Evolutionary conservation across 2,797 vertebrate genomes (phyloP).

Genomic region (Darevskia mixta): DNA sequence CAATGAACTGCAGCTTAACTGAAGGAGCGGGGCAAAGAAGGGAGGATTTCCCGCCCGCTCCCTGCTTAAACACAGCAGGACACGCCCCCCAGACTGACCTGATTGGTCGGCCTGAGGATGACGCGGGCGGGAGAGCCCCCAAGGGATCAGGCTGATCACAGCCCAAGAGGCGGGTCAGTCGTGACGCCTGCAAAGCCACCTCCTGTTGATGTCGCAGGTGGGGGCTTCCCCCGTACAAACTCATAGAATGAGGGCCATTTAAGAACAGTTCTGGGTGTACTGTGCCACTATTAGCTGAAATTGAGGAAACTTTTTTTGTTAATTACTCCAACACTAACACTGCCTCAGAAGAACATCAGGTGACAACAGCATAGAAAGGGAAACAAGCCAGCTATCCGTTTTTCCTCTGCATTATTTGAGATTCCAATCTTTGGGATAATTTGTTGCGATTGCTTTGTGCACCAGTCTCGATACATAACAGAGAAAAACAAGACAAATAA

Average conservation of each 20-base stretch:
- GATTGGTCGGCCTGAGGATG: too few species aligned
- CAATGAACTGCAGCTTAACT: too few species aligned
- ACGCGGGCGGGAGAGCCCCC: too few species aligned
- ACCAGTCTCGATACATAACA: neutral
- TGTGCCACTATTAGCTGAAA: neutral
- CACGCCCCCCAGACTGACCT: too few species aligned
- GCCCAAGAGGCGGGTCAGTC: too few species aligned
- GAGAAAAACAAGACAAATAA: slow-evolving; percentile 17
- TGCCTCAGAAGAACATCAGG: neutral
- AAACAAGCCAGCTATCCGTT: neutral
- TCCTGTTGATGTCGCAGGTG: too few species aligned
- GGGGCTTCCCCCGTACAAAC: too few species aligned
- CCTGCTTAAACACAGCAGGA: too few species aligned
- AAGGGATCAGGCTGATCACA: too few species aligned
- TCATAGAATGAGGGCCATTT: neutral
- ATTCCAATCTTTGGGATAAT: neutral
- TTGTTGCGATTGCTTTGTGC: neutral
- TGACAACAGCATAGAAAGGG: neutral
- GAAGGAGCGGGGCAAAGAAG: too few species aligned
- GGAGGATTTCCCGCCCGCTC: too few species aligned
- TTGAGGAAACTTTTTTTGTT: neutral
- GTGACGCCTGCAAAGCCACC: too few species aligned
- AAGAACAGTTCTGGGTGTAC: neutral
- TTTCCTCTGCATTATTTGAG: neutral
- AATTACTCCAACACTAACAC: neutral